phyloP scores from a whole-genome alignment of 2,888 invertebrate species.

The Hydrotaea cyrtoneurina region DNA sequence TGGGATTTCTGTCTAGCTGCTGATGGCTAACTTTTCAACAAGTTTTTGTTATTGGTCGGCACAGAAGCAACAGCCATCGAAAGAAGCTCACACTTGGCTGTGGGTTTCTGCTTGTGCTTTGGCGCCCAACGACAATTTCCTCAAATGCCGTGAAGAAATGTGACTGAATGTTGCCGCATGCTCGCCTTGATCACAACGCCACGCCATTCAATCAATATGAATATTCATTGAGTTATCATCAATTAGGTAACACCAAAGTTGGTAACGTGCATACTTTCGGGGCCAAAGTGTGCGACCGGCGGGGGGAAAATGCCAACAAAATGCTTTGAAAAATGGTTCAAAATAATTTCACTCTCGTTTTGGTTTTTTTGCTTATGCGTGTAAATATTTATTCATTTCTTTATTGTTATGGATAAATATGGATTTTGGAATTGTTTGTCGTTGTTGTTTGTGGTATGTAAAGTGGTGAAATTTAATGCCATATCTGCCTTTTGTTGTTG shows the following conservation, averaged over 20 bases:
- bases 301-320: neutral
- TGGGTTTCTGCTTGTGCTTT: neutral
- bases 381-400: constrained; percentile 28
- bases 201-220: constrained; percentile 18
- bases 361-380: neutral
- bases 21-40: constrained; percentile 25
- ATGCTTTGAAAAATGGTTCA: neutral
- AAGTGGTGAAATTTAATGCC: constrained; percentile 48
- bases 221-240: constrained; percentile 46
- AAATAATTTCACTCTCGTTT: constrained; percentile 37
- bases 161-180: neutral
- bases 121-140: neutral
- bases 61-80: neutral
- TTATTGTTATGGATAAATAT: constrained; percentile 6
- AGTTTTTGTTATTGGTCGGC: neutral
- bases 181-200: neutral
- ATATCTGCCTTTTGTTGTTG: neutral
- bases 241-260: constrained; percentile 52
- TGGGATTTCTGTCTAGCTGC: neutral
- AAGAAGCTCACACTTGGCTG: neutral
- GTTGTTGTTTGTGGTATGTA: constrained; percentile 30
- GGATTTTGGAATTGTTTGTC: neutral
- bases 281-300: neutral
- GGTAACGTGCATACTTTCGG: neutral
- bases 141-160: neutral